Evolutionary conservation across 2,888 invertebrate genomes (phyloP), one percentile per base, ranked within the genome.

Genomic region (Phania funesta): DNA sequence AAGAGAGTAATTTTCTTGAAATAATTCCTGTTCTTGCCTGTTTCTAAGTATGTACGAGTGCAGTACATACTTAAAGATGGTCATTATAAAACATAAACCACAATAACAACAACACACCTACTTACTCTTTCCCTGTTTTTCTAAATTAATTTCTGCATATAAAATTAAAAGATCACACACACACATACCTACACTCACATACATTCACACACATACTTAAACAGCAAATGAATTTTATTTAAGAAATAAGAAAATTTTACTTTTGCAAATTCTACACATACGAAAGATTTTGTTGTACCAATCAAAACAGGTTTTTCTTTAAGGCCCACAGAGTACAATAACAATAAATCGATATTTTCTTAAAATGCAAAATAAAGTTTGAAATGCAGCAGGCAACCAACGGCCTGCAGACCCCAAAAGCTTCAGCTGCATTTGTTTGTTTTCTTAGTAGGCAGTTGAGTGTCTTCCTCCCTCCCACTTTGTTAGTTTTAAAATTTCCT

Each of bases 301-400:
- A 78, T 65, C 78, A 78, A 64, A 78, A 71, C 20, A n/a, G 38
- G 54, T 38, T 56, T 71, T 50, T 68, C 68, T 74, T 74, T n/a
- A 24, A 44, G 78, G 56, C 78, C 64, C 71, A 46, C 50, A 9
- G 38, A 68, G 41, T 46, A 58, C 67, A 26, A 67, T 67, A 76
- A 60, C 75, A 76, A 75, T 68, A 65, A 78, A 71, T 71, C 78
- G 64, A 78, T 78, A 78, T 65, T 65, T 77, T 78, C 70, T 56
- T 78, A 32, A 50, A 71, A 71, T 24, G 38, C 26, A 76, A 67
- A 74, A 65, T 65, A 64, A 65, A 65, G 16, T 74, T 46, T 35
- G n/a, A 58, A 76, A 75, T 60, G 54, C 67, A 50, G 20, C 50
- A 16, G 20, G 22, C 56, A 18, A n/a, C 4, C 7, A 29, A 18